Conservation (phyloP, 2,113 vertebrate genomes). For the Chrysemys picta region DNA sequence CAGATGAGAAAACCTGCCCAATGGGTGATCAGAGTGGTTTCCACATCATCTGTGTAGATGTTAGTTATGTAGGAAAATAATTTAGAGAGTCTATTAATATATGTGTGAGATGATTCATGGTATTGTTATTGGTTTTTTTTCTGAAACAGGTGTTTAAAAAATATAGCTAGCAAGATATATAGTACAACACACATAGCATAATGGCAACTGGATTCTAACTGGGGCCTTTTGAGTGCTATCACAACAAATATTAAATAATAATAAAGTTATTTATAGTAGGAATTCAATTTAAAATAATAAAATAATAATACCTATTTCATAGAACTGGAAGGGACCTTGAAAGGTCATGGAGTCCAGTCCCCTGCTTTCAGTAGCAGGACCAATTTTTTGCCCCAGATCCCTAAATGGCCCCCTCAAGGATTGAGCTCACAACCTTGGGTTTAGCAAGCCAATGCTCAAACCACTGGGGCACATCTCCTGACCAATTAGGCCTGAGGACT, state of each 20-base stretch:
- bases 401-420: too few relatives aligned
- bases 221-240: background rate
- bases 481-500: too few relatives aligned
- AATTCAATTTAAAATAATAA: too few relatives aligned
- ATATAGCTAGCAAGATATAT: background rate
- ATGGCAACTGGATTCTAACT: background rate
- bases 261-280: background rate
- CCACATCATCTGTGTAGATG: background rate
- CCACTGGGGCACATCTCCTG: too few relatives aligned
- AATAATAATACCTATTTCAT: too few relatives aligned
- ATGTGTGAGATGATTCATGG: background rate
- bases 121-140: background rate
- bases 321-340: too few relatives aligned
- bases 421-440: too few relatives aligned
- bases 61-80: background rate
- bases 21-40: background rate
- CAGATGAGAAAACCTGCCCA: accelerated
- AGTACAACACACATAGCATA: background rate
- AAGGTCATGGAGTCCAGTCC: too few relatives aligned
- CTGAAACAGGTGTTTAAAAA: background rate
- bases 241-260: background rate
- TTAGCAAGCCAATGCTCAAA: too few relatives aligned
- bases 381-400: too few relatives aligned
- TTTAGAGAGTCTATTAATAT: background rate
- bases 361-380: too few relatives aligned